Percentiles rank a stretch among this genome's conserved stretches.
Conservation (phyloP, 2,113 vertebrate genomes). For the Malurus alboscapulatus region DNA sequence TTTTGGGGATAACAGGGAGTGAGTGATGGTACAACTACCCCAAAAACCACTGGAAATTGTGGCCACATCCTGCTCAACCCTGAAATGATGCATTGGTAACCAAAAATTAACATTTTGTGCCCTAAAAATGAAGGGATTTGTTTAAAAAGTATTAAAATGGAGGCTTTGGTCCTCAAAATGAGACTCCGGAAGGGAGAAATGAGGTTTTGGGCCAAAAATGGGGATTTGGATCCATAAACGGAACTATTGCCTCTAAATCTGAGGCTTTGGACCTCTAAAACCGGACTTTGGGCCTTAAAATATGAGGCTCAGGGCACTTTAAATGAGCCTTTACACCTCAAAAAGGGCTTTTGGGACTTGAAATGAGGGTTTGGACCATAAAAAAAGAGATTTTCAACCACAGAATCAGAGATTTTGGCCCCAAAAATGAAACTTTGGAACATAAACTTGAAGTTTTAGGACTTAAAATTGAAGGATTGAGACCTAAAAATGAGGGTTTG, state of each 20-base stretch:
- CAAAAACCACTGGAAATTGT: fast-evolving
- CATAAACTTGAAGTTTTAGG: background rate
- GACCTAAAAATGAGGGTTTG: background rate
- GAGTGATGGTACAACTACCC: background rate
- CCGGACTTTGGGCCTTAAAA: fast-evolving
- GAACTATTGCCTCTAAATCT: fast-evolving
- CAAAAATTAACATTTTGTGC: fast-evolving
- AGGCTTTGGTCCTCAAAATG: background rate
- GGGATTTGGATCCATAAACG: background rate
- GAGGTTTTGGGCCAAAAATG: fast-evolving
- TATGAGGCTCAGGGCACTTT: background rate
- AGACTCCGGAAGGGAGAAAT: background rate
- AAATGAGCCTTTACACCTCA: background rate
- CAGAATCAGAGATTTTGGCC: background rate
- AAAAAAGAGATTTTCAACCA: background rate
- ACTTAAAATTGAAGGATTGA: too few relatives aligned
- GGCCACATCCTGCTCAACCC: background rate
- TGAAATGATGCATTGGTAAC: background rate
- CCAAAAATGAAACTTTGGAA: background rate
- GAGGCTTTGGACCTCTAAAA: background rate
- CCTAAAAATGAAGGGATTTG: background rate
- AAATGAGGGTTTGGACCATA: too few relatives aligned
- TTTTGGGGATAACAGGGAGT: fast-evolving
- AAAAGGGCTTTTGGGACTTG: fast-evolving
- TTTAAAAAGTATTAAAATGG: too few relatives aligned